phyloP scores from a whole-genome alignment of 1,140 invertebrate genomes.

The Saxidomus purpurata region DNA sequence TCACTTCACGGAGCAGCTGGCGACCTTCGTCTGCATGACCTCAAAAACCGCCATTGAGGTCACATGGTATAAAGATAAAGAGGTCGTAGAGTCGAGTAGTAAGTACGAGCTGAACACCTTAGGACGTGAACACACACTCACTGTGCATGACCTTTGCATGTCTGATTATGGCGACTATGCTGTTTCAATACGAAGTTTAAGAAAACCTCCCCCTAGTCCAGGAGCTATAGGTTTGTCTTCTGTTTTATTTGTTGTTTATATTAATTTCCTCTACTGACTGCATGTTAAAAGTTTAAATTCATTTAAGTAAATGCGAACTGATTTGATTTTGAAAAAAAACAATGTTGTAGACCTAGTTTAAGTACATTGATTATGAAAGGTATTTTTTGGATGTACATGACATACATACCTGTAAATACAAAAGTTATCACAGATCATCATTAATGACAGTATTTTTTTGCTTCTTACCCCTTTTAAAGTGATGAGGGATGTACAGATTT shows the following conservation, averaged over 20 bases:
- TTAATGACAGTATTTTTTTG: no score
- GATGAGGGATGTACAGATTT: no score
- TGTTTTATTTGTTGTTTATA: not conserved
- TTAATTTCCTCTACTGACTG: not conserved
- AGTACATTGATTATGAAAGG: no score
- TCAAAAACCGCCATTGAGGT: constrained; percentile 98
- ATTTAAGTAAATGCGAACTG: no score
- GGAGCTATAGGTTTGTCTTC: constrained; percentile 74
- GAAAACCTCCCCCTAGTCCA: constrained; percentile 37
- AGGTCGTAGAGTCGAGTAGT: constrained; percentile 84
- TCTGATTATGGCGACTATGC: constrained; percentile 80
- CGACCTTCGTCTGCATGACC: constrained; percentile 96
- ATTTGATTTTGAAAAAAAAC: no score
- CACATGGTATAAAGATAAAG: constrained; percentile 96
- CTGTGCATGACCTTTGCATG: constrained; percentile 77
- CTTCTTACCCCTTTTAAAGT: no score
- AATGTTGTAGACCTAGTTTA: no score
- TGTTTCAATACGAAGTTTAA: constrained; percentile 75
- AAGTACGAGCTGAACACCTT: constrained; percentile 78
- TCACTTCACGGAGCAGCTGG: constrained; percentile 79
- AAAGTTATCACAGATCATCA: no score
- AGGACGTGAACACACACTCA: constrained; percentile 76
- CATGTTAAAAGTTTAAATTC: not conserved
- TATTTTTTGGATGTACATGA: no score
- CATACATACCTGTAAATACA: no score